Percentiles rank a stretch among this genome's conserved stretches.
phyloP scores from a whole-genome alignment of 2,888 invertebrate genomes.

The Heliconius cydno region DNA sequence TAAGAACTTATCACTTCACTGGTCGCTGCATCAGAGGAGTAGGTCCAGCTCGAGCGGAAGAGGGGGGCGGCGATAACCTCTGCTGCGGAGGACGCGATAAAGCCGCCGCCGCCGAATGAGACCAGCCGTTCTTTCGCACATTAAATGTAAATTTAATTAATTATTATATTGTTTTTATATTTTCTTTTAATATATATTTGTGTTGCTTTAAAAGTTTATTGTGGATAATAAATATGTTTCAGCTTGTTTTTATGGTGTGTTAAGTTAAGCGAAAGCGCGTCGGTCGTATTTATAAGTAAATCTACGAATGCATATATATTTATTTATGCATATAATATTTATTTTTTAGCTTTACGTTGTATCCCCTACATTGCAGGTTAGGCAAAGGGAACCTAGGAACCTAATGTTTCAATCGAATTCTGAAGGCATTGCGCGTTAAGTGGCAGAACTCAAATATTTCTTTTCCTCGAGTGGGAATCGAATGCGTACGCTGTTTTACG shows the following conservation, averaged over 20 bases:
- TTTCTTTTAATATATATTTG: background rate
- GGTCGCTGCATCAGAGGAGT: constrained; percentile 69
- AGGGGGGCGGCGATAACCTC: constrained; percentile 73
- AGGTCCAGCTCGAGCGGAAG: constrained; percentile 58
- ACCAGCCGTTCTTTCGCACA: constrained; percentile 67
- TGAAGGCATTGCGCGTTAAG: no score
- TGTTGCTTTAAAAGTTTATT: background rate
- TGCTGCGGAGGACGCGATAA: constrained; percentile 71
- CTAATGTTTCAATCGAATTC: no score
- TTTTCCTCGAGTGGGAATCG: no score
- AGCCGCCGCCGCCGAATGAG: constrained; percentile 73
- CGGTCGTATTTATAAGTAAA: background rate
- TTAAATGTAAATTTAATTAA: constrained; percentile 38
- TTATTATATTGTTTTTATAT: background rate
- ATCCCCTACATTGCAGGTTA: no score
- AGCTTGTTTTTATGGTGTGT: background rate
- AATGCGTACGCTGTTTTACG: no score
- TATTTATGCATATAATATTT: background rate
- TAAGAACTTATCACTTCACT: constrained; percentile 68
- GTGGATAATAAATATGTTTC: background rate
- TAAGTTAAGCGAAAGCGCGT: background rate
- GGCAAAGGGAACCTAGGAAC: no score
- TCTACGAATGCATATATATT: background rate
- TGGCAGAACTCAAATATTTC: no score
- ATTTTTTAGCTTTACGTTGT: no score